Conservation (phyloP, 2,888 invertebrate species). For the Metalampra italica region DNA sequence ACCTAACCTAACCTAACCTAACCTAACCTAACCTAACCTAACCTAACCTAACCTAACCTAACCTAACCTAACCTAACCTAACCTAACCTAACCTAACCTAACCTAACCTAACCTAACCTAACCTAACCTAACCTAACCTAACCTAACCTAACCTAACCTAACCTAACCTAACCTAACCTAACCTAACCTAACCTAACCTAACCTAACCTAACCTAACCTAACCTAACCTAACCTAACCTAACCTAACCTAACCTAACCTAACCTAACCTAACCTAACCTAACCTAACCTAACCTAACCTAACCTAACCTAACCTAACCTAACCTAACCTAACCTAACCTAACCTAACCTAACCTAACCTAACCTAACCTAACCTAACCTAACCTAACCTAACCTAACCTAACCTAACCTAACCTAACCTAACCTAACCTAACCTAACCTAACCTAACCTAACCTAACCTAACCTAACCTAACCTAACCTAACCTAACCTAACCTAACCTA, state of each 20-base stretch:
- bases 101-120: conserved; percentile 7
- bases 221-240: conserved; percentile 7
- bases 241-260: conserved; percentile 10
- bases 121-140: conserved; percentile 7
- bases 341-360: conserved; percentile 6
- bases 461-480: conserved; percentile 6
- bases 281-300: conserved; percentile 9
- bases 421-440: conserved; percentile 4
- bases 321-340: conserved; percentile 8
- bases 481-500: neutral
- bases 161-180: conserved; percentile 7
- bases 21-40: conserved; percentile 7
- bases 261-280: conserved; percentile 10
- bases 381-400: conserved; percentile 5
- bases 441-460: conserved; percentile 5
- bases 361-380: conserved; percentile 6
- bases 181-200: conserved; percentile 7
- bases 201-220: conserved; percentile 7
- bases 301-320: conserved; percentile 7
- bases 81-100: conserved; percentile 7
- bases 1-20: conserved; percentile 7
- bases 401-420: conserved; percentile 4
- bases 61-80: conserved; percentile 7
- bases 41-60: conserved; percentile 7
- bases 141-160: conserved; percentile 7